Evolutionary conservation across 2,888 invertebrate genomes (phyloP).

Genomic region (Leucozona laternaria): DNA sequence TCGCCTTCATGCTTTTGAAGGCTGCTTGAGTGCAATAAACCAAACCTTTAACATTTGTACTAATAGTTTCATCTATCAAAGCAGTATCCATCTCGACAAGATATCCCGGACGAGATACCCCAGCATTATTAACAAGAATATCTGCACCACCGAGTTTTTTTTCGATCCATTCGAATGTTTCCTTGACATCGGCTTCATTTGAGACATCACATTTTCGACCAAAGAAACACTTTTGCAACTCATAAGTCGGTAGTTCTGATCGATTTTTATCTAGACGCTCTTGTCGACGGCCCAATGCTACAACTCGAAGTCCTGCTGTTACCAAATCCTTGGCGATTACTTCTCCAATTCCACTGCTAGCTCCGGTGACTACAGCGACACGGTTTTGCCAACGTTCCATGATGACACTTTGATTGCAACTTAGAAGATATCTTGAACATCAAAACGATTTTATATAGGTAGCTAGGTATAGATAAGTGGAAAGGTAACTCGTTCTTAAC

Average conservation of each 20-base stretch:
- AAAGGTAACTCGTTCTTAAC: neutral
- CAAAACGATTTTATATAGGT: neutral
- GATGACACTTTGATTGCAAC: neutral
- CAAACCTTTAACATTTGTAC: constrained; percentile 84
- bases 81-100: constrained; percentile 79
- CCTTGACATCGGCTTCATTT: constrained; percentile 85
- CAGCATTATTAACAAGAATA: constrained; percentile 87
- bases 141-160: constrained; percentile 85
- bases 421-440: neutral
- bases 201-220: constrained; percentile 83
- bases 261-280: constrained; percentile 79
- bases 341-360: constrained; percentile 87
- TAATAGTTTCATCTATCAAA: constrained; percentile 80
- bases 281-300: constrained; percentile 84
- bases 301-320: constrained; percentile 85
- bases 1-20: constrained; percentile 84
- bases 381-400: constrained; percentile 81
- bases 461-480: too few species aligned
- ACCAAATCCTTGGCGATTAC: constrained; percentile 84
- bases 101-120: constrained; percentile 80
- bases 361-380: constrained; percentile 88
- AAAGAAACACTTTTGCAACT: constrained; percentile 78
- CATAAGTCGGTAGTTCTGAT: constrained; percentile 75
- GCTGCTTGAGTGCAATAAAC: constrained; percentile 84
- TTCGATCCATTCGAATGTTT: constrained; percentile 85